These are phyloP conservation scores for Limnephilus rhombicus DNA, from an alignment of 2,888 invertebrate genomes.

Conservation along the genomic window DNA sequence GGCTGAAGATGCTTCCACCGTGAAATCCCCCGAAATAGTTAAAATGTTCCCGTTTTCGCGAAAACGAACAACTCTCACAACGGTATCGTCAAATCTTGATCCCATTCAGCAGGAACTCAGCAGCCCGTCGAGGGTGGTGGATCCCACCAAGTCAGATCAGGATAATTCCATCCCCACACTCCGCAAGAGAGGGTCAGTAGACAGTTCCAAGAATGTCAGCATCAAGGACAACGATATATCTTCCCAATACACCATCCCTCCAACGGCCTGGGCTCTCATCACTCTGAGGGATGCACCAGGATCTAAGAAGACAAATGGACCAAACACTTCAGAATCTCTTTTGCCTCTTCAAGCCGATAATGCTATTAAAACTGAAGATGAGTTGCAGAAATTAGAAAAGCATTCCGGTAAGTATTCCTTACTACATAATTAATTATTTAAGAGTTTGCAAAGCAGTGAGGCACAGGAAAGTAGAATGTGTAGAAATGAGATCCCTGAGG, in stretches of 20 bases:
- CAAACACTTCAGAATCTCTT: slow-evolving; percentile 9
- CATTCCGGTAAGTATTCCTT: slow-evolving; percentile 70
- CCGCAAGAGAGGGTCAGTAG: slow-evolving; percentile 76
- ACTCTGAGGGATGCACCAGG: slow-evolving; percentile 73
- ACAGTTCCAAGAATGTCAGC: slow-evolving; percentile 13
- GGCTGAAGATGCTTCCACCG: slow-evolving; percentile 56
- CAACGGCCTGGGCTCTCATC: slow-evolving; percentile 77
- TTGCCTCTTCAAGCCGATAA: slow-evolving; percentile 68
- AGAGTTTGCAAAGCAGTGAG: no score
- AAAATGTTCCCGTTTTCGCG: slow-evolving; percentile 60
- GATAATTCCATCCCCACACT: slow-evolving; percentile 76
- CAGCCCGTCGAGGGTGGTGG: slow-evolving; percentile 72
- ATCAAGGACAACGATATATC: slow-evolving; percentile 60
- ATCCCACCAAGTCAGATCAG: slow-evolving; percentile 73
- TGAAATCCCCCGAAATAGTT: slow-evolving; percentile 62
- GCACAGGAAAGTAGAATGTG: no score
- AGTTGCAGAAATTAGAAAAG: slow-evolving; percentile 75
- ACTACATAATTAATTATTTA: neutral
- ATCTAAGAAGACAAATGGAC: slow-evolving; percentile 50
- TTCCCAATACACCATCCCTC: slow-evolving; percentile 74
- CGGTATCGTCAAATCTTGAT: slow-evolving; percentile 76
- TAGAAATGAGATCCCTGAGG: no score
- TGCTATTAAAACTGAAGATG: slow-evolving; percentile 71
- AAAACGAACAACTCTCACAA: slow-evolving; percentile 69
- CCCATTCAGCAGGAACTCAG: slow-evolving; percentile 75